Evolutionary conservation across 2,888 invertebrate species (phyloP).

Genomic region (Cepaea hortensis): DNA sequence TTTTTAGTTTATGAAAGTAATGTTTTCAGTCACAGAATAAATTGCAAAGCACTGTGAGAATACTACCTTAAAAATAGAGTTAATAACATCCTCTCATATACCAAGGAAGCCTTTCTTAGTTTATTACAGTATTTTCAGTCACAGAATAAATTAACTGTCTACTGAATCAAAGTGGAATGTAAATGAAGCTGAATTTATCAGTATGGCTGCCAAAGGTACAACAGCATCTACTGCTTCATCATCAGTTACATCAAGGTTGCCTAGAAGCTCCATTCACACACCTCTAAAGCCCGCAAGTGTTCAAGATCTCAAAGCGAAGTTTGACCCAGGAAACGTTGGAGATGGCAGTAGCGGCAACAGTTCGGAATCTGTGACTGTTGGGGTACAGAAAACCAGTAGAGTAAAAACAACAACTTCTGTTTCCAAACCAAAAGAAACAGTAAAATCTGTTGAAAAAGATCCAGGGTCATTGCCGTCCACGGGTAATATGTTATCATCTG

Average conservation of each 20-base stretch:
- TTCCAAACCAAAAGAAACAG: not conserved
- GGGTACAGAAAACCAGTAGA: not conserved
- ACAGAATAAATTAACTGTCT: not conserved
- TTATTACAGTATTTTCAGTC: no score
- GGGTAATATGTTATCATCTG: constrained; percentile 18
- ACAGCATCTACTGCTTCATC: constrained; percentile 15
- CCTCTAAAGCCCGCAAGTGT: constrained; percentile 59
- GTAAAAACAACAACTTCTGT: not conserved
- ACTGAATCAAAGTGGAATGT: not conserved
- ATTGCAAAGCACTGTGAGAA: no score
- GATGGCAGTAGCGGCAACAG: constrained; percentile 5
- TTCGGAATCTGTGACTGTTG: not conserved
- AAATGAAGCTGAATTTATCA: not conserved
- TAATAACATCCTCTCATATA: no score
- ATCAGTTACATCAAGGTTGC: constrained; percentile 17
- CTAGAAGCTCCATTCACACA: constrained; percentile 51
- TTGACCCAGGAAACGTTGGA: constrained; percentile 52
- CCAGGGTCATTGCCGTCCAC: not conserved
- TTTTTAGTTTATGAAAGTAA: no score
- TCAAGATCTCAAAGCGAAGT: constrained; percentile 59
- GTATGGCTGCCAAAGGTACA: constrained; percentile 30
- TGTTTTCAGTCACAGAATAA: no score
- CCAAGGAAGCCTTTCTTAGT: no score
- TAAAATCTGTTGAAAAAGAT: not conserved
- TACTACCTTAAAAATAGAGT: no score